Evolutionary conservation across 2,888 invertebrate genomes (phyloP), one percentile per base, ranked within the genome.

Genomic region (Selenia dentaria): DNA sequence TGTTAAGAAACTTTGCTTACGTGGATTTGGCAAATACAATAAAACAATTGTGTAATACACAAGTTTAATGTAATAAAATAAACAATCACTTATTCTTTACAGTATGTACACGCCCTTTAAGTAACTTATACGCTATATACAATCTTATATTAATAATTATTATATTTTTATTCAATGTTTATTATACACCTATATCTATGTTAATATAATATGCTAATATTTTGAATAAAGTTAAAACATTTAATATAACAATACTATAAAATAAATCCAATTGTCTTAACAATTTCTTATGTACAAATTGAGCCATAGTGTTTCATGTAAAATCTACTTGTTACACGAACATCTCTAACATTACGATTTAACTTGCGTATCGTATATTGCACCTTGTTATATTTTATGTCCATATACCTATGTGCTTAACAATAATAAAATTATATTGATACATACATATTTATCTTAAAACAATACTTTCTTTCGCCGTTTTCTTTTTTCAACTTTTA

Each of bases 91-190:
- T 66, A 68, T 51, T 53, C 41, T 56, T 56, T 67, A 70, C 45
- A 54, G 59, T 77, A 77, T 77, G 65, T 77, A 79, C 78, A 79
- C 67, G 72, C 74, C 74, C 72, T 72, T 37, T 50, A 46, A 43
- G 45, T 48, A 42, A 29, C 48, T 57, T 59, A 53, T 35, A 42
- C 27, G 47, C 57, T 64, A 59, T 62, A 38, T 62, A 63, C 60
- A 59, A 31, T 47, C 27, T 32, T 36, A 40, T 51, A 44, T 35
- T 25, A 12, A 6, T 8, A 6, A 10, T 14, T 28, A 3, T 22
- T 36, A 18, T 31, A 33, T 35, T 11, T 11, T 40, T 44, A 41
- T 41, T 38, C n/a, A 10, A 13, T 26, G 25, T 33, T 9, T 41
- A 31, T 12, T 3, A 29, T 37, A 39, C 20, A 32, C 38, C 18